Evolutionary conservation across 92 coral and sea anemone species (phyloP).

Genomic region (Micromussa lordhowensis): DNA sequence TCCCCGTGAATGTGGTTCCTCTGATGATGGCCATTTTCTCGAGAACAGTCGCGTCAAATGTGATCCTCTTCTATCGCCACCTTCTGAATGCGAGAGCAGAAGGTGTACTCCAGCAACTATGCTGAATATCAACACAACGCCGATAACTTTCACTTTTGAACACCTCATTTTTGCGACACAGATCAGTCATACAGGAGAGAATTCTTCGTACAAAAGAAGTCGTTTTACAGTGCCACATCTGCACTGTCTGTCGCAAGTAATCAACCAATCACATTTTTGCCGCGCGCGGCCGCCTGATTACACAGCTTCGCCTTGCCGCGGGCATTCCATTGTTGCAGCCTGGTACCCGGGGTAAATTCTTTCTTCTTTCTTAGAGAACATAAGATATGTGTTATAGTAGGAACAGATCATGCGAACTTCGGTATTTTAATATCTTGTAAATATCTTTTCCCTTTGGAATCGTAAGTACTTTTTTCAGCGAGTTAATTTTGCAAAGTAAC

Average conservation of each 20-base stretch:
- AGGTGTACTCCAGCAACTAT: background rate
- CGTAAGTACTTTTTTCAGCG: no score
- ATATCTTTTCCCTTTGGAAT: background rate
- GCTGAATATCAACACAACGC: background rate
- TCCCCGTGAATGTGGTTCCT: background rate
- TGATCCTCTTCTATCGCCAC: background rate
- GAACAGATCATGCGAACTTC: no score
- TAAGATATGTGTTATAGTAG: no score
- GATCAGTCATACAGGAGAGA: background rate
- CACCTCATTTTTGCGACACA: slow-evolving; percentile 14
- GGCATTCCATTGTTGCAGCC: background rate
- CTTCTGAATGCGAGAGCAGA: slow-evolving; percentile 3
- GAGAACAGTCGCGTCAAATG: background rate
- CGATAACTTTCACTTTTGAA: background rate
- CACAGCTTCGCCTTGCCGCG: background rate
- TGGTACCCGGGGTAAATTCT: background rate
- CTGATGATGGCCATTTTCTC: background rate
- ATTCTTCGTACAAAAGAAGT: background rate
- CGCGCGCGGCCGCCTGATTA: background rate
- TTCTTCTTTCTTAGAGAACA: background rate
- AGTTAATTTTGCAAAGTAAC: background rate
- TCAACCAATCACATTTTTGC: background rate
- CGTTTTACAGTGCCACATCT: background rate
- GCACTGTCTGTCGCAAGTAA: slow-evolving; percentile 5
- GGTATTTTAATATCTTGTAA: no score